Conservation (phyloP, 2,113 vertebrate species). For the Varanus komodoensis region DNA sequence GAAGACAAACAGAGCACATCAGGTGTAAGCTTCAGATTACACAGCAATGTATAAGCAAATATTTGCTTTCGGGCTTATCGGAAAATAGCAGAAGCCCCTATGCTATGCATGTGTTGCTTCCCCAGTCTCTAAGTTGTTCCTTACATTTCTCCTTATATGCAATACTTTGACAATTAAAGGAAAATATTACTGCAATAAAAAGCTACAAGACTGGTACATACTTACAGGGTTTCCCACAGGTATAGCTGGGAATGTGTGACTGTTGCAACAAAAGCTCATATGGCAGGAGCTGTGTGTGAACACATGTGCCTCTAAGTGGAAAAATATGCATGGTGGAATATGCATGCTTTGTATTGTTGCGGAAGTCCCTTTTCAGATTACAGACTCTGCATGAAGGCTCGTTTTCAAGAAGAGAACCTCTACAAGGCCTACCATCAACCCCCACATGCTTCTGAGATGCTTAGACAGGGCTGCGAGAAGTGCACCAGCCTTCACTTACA, state of each 20-base stretch:
- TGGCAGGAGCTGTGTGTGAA: background rate
- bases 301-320: no score
- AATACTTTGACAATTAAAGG: background rate
- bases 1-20: constrained; percentile 40
- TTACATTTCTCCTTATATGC: background rate
- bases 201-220: background rate
- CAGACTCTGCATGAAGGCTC: background rate
- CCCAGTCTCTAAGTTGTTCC: background rate
- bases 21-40: constrained; percentile 30
- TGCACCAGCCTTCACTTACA: background rate
- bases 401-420: background rate
- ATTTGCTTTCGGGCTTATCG: background rate
- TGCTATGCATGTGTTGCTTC: constrained; percentile 11
- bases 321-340: background rate
- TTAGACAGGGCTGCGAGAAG: background rate
- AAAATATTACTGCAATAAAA: background rate
- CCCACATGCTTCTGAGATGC: background rate
- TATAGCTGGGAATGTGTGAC: background rate
- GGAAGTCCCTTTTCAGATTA: background rate
- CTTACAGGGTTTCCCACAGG: background rate
- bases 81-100: constrained; percentile 34
- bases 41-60: constrained; percentile 48
- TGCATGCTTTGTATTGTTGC: background rate
- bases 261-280: background rate
- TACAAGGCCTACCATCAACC: background rate